phyloP scores from a whole-genome alignment of 2,113 vertebrate species.

The Ictalurus furcatus region DNA sequence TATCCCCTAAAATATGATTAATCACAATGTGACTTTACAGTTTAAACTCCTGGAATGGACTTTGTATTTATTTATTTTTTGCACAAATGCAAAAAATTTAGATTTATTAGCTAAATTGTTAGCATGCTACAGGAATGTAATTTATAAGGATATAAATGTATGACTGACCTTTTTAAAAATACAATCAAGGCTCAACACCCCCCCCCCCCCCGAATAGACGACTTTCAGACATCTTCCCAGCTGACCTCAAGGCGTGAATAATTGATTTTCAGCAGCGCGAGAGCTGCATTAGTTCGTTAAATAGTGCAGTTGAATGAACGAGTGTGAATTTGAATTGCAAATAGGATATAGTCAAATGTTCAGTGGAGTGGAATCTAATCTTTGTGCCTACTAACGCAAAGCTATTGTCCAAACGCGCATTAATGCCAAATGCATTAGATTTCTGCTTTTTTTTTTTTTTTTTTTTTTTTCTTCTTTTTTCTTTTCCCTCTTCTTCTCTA shows the following conservation, averaged over 20 bases:
- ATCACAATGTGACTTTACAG: not conserved
- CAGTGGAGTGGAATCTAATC: not conserved
- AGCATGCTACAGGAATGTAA: not conserved
- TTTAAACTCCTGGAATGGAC: not conserved
- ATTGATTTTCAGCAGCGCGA: not conserved
- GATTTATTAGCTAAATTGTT: not conserved
- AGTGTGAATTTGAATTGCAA: conserved; percentile 26
- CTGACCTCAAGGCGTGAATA: not conserved
- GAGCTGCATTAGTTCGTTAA: conserved; percentile 12
- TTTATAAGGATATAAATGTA: not conserved
- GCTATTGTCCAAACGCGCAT: not conserved
- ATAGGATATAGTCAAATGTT: conserved; percentile 22
- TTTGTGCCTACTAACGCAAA: not conserved
- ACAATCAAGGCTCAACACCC: not conserved
- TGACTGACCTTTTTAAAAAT: not conserved
- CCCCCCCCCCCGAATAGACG: no score
- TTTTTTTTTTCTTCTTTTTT: not conserved
- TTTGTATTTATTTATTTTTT: not conserved
- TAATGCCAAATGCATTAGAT: not conserved
- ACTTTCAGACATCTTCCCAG: not conserved
- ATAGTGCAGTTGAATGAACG: conserved; percentile 24
- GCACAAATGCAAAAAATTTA: not conserved
- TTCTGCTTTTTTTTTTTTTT: not conserved
- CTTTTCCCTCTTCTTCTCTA: not conserved
- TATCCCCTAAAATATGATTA: not conserved